Base-by-base conservation (phyloP, 2,888 invertebrate species). In the Melanophora roralis region DNA sequence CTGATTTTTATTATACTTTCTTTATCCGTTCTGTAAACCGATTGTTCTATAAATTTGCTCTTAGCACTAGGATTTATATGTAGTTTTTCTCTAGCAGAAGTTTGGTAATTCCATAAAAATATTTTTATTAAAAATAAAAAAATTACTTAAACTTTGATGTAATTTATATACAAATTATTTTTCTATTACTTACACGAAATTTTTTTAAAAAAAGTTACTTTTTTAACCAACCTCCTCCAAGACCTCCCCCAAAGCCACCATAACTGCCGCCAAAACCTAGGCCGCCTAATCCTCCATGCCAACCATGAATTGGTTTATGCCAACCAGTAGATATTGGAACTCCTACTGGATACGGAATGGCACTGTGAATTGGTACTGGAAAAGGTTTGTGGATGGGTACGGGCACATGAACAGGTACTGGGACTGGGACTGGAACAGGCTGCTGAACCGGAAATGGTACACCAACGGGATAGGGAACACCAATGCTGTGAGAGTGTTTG, bases 191-290 rank as follows among this genome's bases (percentile, higher is more conserved):
- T n/a, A n/a, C n/a, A 27, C 27, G 27, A 27, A 27, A 27, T 27
- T 27, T 27, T 23, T 11, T 32, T 3, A 19, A 43, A 32, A 45
- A n/a, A n/a, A n/a, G n/a, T 55, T 34, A 76, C 14, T 76, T 76
- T n/a, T 57, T 76, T 3, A 76, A 6, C 38, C 40, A 75, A 16
- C 59, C 74, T 1, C 71, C 60, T 14, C 51, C 53, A 16, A 34
- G 5, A 23, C 53, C 62, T 9, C 38, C 19, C 12, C 23, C 64
- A 12, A 6, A 23, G 6, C 47, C n/a, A 14, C 32, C 68, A 65
- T 60, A 74, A 32, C 75, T 82, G 51, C 80, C 78, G 27, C 80
- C 82, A 36, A 67, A 81, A 1, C 82, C 84, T 12, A n/a, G n/a
- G n/a, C 80, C 81, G 1, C 53, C 57, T 12, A 40, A 34, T 19